Evolutionary conservation across 1,140 invertebrate genomes (phyloP), one percentile per base, ranked within the genome.

Genomic region (Mylabris phalerata): DNA sequence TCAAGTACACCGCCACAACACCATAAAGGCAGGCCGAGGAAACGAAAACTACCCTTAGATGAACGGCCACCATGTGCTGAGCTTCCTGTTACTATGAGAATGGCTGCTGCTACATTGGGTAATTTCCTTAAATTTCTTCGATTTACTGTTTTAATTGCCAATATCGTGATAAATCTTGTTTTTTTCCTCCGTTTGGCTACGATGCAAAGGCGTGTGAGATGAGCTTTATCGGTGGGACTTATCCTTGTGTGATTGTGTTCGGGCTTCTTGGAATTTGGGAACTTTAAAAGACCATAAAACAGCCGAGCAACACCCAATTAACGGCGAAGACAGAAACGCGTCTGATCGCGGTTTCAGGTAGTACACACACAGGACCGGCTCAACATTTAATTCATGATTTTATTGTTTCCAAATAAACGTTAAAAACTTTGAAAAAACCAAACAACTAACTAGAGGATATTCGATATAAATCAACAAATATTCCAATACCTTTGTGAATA

Each of bases 21-120:
- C 13, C 86, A 88, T 60, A 94, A 94, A 74, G 91, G 91, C 3
- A 75, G 92, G 39, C 90, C 91, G 0, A 78, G 90, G 64, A 95
- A 93, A 72, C 79, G 89, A 71, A 92, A 90, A 74, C 70, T 68
- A 11, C 63, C 65, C 6, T 39, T 60, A n/a, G 63, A 63, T 4
- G 64, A 67, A 13, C 59, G 67, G 13, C 80, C 73, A 62, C 75
- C 59, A 62, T 71, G 72, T 49, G 78, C 84, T 39, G 84, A 84
- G 41, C 75, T 85, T 56, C 83, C 82, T 44, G 81, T 85, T 26
- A 81, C 80, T 0, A 85, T 89, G 82, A 78, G 85, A 66, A 82
- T 87, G 71, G 81, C 84, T n/a, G 80, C 82, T 59, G 81, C 80
- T 42, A 81, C 85, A 40, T 73, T 88, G 63, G 85, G 85, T 87